Conservation (phyloP, 2,113 vertebrate species). For the Anolis carolinensis region DNA sequence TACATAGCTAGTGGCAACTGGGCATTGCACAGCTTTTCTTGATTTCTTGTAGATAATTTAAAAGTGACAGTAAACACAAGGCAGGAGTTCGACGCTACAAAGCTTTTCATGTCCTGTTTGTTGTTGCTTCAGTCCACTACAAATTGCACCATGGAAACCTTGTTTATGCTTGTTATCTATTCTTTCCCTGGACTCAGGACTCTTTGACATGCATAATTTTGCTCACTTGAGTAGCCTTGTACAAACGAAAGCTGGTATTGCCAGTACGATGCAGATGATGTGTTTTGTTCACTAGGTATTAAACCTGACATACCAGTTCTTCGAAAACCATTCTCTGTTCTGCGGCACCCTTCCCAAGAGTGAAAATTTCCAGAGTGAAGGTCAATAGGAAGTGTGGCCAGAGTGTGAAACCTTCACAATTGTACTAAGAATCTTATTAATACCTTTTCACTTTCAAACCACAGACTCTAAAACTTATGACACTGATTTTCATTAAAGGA, state of each 20-base stretch:
- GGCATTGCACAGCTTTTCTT: not conserved
- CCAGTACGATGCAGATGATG: not conserved
- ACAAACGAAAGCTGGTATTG: slow-evolving; percentile 11
- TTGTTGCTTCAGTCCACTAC: slow-evolving; percentile 16
- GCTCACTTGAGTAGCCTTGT: not conserved
- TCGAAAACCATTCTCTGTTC: not conserved
- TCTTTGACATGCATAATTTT: not conserved
- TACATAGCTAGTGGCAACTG: not conserved
- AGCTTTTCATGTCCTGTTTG: slow-evolving; percentile 37
- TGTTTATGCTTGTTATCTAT: not conserved
- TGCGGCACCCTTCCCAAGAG: not conserved
- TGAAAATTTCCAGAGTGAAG: not conserved
- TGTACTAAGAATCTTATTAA: not conserved
- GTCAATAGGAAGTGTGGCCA: not conserved
- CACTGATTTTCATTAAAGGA: not conserved
- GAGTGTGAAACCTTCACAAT: not conserved
- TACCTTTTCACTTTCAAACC: not conserved
- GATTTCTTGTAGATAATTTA: not conserved
- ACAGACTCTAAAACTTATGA: not conserved
- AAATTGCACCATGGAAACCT: slow-evolving; percentile 33
- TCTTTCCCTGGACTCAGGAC: not conserved
- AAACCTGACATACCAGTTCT: slow-evolving; percentile 13
- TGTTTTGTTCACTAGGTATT: not conserved
- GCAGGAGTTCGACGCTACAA: slow-evolving; percentile 5
- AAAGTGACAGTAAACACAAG: slow-evolving; percentile 39